phyloP scores from a whole-genome alignment of 1,140 invertebrate genomes.

The Sycobia sp. region DNA sequence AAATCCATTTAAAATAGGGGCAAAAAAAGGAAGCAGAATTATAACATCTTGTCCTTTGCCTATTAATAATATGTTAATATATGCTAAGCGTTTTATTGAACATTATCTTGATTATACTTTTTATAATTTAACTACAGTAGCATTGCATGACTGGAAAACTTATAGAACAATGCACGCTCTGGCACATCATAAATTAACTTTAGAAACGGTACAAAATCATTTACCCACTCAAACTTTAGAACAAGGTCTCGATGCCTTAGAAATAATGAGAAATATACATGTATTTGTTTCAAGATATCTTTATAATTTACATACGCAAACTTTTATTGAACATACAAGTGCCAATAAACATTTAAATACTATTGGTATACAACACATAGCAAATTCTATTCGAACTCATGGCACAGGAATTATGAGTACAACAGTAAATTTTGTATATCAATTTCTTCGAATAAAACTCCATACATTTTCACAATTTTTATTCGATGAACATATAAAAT shows the following conservation, averaged over 20 bases:
- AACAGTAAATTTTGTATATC: conserved; percentile 96
- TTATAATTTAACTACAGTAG: conserved; percentile 97
- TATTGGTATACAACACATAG: conserved; percentile 93
- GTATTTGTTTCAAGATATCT: conserved; percentile 92
- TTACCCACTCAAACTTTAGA: conserved; percentile 96
- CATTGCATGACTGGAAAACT: conserved; percentile 96
- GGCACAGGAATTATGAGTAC: conserved; percentile 98
- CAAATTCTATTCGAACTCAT: conserved; percentile 97
- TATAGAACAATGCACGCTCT: conserved; percentile 90
- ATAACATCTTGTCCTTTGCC: conserved; percentile 45
- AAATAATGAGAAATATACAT: conserved; percentile 97
- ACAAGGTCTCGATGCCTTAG: conserved; percentile 95
- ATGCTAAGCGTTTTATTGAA: conserved; percentile 63
- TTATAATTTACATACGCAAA: conserved; percentile 97
- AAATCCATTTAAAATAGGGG: conserved; percentile 73
- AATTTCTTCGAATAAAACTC: conserved; percentile 93
- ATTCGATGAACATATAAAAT: conserved; percentile 98
- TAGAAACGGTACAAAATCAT: conserved; percentile 86
- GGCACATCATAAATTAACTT: conserved; percentile 82
- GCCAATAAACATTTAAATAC: conserved; percentile 96
- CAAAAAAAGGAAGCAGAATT: conserved; percentile 50
- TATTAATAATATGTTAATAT: conserved; percentile 46
- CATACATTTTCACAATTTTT: conserved; percentile 96
- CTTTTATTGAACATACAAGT: conserved; percentile 91
- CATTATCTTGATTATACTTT: conserved; percentile 94